A percentile compares a stretch with the other conserved stretches of the same genome.
Evolutionary conservation across 2,113 vertebrate species (phyloP).

Genomic region (Ariopsis seemanni): DNA sequence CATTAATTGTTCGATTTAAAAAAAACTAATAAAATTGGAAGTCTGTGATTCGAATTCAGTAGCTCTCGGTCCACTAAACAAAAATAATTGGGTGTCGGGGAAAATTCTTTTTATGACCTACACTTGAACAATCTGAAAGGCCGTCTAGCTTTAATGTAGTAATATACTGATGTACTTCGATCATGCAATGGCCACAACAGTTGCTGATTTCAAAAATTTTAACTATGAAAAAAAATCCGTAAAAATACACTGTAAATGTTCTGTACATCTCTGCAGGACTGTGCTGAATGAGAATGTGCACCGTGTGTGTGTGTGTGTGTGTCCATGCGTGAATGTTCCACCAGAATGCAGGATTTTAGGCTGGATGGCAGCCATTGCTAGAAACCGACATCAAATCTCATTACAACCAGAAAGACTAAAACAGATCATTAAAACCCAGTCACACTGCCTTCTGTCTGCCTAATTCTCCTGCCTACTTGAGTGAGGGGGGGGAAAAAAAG

Average conservation of each 20-base stretch:
- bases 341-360: constrained; percentile 20
- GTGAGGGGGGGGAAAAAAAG: background rate
- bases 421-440: constrained; percentile 23
- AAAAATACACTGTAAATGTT: background rate
- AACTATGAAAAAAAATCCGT: background rate
- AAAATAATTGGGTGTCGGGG: too few species aligned
- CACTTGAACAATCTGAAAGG: too few species aligned
- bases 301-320: constrained; percentile 4
- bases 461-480: constrained; percentile 25
- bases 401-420: constrained; percentile 29
- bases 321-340: constrained; percentile 2
- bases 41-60: too few species aligned
- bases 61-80: too few species aligned
- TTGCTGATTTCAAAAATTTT: background rate
- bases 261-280: background rate
- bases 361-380: constrained; percentile 40
- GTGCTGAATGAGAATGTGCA: background rate
- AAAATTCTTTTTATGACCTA: too few species aligned
- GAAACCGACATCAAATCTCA: constrained; percentile 46
- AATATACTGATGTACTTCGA: background rate
- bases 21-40: too few species aligned
- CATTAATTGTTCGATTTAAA: too few species aligned
- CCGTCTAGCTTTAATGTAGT: background rate
- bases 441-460: constrained; percentile 16
- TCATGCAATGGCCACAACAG: background rate